Evolutionary conservation across 2,888 invertebrate genomes (phyloP).

Genomic region (Eupithecia subumbrata): DNA sequence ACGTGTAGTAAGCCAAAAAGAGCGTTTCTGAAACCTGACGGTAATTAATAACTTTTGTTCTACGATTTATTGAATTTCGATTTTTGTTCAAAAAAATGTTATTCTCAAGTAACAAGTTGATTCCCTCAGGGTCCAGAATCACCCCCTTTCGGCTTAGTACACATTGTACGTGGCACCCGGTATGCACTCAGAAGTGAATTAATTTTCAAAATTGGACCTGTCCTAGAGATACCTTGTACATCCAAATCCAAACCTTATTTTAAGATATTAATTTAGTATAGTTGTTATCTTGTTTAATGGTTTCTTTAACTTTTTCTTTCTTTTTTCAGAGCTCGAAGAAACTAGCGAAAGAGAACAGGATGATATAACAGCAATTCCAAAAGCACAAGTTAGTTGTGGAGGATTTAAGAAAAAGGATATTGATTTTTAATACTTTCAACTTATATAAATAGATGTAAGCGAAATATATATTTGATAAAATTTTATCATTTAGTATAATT

Average conservation of each 20-base stretch:
- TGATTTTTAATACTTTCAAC: slow-evolving; percentile 81
- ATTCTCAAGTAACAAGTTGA: too few relatives aligned
- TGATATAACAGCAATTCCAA: slow-evolving; percentile 80
- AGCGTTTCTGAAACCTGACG: too few relatives aligned
- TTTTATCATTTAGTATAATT: background rate
- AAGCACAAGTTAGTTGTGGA: slow-evolving; percentile 80
- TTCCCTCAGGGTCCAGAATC: too few relatives aligned
- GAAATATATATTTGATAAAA: slow-evolving; percentile 18
- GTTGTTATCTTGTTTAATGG: background rate
- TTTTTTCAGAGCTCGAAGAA: slow-evolving; percentile 59
- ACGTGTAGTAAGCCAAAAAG: too few relatives aligned
- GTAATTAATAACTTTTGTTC: too few relatives aligned
- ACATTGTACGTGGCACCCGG: too few relatives aligned
- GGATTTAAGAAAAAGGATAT: slow-evolving; percentile 85
- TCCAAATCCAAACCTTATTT: background rate
- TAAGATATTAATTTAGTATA: background rate
- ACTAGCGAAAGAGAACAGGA: slow-evolving; percentile 85
- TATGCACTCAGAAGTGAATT: too few relatives aligned
- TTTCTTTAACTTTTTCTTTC: background rate
- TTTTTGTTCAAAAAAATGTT: too few relatives aligned
- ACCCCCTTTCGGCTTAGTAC: too few relatives aligned
- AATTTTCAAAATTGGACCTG: too few relatives aligned
- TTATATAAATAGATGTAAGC: background rate
- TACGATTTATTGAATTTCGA: too few relatives aligned
- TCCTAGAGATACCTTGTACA: too few relatives aligned